A percentile compares a stretch with the other conserved stretches of the same genome.
phyloP scores from a whole-genome alignment of 2,888 invertebrate genomes.

The Drosophila nigritarsus region DNA sequence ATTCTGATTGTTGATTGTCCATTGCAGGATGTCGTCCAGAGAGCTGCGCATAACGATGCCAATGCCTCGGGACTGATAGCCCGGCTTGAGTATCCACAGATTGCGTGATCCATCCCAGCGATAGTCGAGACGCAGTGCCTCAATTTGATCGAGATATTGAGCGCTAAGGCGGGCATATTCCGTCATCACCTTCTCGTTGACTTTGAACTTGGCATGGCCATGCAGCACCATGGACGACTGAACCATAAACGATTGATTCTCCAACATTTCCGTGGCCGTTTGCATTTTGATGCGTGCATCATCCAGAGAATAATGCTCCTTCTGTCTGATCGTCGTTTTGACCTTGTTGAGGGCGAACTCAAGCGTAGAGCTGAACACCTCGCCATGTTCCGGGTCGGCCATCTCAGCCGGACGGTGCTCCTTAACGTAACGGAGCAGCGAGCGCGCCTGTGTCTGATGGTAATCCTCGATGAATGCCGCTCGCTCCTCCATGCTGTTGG shows the following conservation, averaged over 20 bases:
- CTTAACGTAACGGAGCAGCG: constrained; percentile 88
- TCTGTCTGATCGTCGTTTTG: constrained; percentile 66
- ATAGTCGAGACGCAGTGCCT: constrained; percentile 87
- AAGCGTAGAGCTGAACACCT: constrained; percentile 78
- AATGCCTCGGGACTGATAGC: constrained; percentile 91
- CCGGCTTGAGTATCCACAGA: constrained; percentile 96
- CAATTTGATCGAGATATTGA: constrained; percentile 87
- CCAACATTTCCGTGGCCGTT: constrained; percentile 51
- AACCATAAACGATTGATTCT: constrained; percentile 70
- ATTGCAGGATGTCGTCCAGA: constrained; percentile 89
- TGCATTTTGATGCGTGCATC: constrained; percentile 56
- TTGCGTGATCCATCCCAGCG: constrained; percentile 92
- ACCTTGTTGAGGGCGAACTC: constrained; percentile 69
- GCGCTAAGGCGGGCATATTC: constrained; percentile 85
- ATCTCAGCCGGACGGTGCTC: constrained; percentile 59
- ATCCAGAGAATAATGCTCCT: constrained; percentile 66
- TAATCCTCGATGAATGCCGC: constrained; percentile 87
- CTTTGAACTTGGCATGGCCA: constrained; percentile 71
- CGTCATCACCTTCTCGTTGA: constrained; percentile 58
- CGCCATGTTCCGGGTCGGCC: constrained; percentile 86
- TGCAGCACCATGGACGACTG: constrained; percentile 82
- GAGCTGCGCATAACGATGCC: constrained; percentile 93
- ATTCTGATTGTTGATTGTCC: constrained; percentile 87
- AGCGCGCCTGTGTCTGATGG: constrained; percentile 91
- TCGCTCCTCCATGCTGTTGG: constrained; percentile 76